These are phyloP conservation scores for Harpagus bidentatus DNA, from an alignment of 2,113 vertebrate genomes.

Conservation along the genomic window DNA sequence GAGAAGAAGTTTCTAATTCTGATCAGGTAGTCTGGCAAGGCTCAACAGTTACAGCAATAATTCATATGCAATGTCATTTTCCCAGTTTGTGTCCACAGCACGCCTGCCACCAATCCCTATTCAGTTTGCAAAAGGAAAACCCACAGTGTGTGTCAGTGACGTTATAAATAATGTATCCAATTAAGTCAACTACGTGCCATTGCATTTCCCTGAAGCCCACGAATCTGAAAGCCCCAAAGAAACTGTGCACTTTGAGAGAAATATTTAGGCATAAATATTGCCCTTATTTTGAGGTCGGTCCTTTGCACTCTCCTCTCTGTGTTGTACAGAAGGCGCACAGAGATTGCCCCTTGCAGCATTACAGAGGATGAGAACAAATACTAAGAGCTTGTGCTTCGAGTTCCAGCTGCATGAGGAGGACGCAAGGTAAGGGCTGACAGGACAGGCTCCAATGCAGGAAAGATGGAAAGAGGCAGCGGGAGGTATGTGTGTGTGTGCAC, in stretches of 20 bases:
- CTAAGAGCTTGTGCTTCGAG: not conserved
- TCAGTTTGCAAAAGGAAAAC: not conserved
- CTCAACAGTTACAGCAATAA: not conserved
- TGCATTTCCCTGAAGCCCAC: not conserved
- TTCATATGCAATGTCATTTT: not conserved
- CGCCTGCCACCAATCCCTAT: not conserved
- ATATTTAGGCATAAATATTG: not conserved
- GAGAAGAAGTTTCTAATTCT: not conserved
- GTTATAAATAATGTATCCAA: constrained; percentile 41
- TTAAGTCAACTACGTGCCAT: constrained; percentile 5
- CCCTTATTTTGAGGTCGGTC: not conserved
- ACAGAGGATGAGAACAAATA: not conserved
- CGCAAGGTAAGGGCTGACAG: not conserved
- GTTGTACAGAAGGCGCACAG: not conserved
- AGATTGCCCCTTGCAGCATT: not conserved
- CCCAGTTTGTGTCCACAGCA: not conserved
- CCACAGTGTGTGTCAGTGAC: not conserved
- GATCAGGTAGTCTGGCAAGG: not conserved
- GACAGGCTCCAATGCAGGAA: not conserved
- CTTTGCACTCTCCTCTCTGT: not conserved
- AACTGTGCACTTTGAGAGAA: not conserved
- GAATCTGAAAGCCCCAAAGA: not conserved
- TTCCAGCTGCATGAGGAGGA: not conserved
- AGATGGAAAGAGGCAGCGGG: not conserved
- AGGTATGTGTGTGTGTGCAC: accelerated